Evolutionary conservation across 2,888 invertebrate genomes (phyloP).

Genomic region (Halictus quadricinctus): DNA sequence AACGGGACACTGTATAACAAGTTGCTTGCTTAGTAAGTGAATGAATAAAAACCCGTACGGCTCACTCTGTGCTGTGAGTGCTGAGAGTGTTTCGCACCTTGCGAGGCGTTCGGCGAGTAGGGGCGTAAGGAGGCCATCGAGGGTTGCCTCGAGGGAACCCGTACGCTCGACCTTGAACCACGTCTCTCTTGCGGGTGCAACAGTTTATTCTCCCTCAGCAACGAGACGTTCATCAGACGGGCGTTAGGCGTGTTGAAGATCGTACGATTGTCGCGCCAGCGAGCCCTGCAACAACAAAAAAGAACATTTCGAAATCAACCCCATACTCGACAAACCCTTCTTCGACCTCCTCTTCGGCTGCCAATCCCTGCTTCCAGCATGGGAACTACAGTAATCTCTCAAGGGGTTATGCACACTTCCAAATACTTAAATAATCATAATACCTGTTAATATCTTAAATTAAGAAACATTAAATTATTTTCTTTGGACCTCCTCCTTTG

Average conservation of each 20-base stretch:
- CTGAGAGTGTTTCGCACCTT: slow-evolving; percentile 85
- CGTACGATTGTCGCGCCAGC: slow-evolving; percentile 95
- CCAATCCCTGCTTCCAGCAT: neutral
- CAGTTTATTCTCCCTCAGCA: slow-evolving; percentile 91
- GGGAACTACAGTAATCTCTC: no score
- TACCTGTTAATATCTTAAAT: no score
- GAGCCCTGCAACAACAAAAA: slow-evolving; percentile 86
- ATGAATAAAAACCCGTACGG: slow-evolving; percentile 82
- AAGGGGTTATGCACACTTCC: no score
- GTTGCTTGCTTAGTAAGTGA: slow-evolving; percentile 82
- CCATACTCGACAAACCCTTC: no score
- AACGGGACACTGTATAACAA: slow-evolving; percentile 69
- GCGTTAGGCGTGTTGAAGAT: slow-evolving; percentile 98
- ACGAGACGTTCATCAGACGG: slow-evolving; percentile 94
- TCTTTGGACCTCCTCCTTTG: no score
- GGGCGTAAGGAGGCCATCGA: slow-evolving; percentile 93
- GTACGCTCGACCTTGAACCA: slow-evolving; percentile 90
- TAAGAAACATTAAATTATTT: no score
- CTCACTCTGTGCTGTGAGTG: slow-evolving; percentile 79
- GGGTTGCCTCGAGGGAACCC: slow-evolving; percentile 92
- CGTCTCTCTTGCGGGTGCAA: slow-evolving; percentile 90
- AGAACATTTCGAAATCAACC: slow-evolving; percentile 70
- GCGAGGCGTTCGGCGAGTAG: slow-evolving; percentile 88
- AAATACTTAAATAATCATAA: no score
- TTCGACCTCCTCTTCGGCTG: no score